Evolutionary conservation across 2,113 vertebrate species (phyloP), one percentile per base, ranked within the genome.

Genomic region (Sander lucioperca): DNA sequence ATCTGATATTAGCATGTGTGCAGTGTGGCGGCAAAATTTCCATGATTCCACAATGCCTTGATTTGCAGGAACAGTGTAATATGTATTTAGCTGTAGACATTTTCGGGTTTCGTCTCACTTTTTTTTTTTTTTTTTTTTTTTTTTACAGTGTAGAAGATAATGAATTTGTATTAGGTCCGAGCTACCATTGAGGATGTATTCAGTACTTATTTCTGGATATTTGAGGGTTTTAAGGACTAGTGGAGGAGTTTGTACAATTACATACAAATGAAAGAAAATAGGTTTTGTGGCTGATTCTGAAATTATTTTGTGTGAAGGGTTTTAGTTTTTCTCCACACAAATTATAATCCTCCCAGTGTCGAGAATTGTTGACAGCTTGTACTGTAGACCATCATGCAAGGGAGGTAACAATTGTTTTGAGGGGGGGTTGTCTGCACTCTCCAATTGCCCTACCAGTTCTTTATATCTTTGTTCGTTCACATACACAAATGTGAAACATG

Each of bases 1-100:
- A 39, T 23, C 7, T 82, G 58, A 50, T 43, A 67, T 68, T 23
- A 63, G 27, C 39, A 15, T 82, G 74, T 62, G 61, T 25, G 45
- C 62, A 57, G 16, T 13, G 15, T 57, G 54, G 13, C 4, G 1
- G 1, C n/a, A 19, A 53, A 69, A 15, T 70, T 74, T 57, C 5
- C 15, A 7, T 23, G 4, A 67, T 58, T 16, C 47, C 30, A 45
- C 25, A 79, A 58, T 23, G 50, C 43, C 45, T 66, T 2, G 6
- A 30, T 45, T 59, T 74, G 48, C 74, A 39, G 27, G 16, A 3
- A 6, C 27, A 43, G 36, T 11, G 13, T 21, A 13, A 73, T 25
- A 43, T 70, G 7, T 16, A 53, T 54, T 19, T 21, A 1, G n/a
- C 56, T 25, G 10, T 14, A n/a, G 3, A 1, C 13, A 45, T n/a